Evolutionary conservation across 2,797 vertebrate species (phyloP).

Genomic region (Phoeniculus purpureus): DNA sequence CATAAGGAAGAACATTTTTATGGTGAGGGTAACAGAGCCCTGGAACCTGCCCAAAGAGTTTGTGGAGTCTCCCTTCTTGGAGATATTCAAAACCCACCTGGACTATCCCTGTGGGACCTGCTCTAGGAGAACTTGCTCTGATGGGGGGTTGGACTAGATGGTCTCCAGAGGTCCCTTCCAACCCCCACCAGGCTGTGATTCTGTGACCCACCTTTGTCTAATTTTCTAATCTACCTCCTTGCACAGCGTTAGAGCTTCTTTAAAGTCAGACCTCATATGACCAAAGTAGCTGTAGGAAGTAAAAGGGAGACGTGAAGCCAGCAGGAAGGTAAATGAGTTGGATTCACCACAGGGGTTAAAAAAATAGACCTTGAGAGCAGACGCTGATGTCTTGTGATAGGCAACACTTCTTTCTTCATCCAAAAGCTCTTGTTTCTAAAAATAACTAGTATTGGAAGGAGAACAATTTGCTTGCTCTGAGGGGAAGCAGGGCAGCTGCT

Average conservation of each 20-base stretch:
- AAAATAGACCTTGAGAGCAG: neutral
- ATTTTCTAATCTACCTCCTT: neutral
- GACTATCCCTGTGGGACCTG: too few relatives aligned
- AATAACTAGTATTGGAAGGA: constrained; percentile 42
- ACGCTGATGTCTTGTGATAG: neutral
- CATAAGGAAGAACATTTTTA: too few relatives aligned
- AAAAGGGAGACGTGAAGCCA: neutral
- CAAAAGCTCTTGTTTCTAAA: constrained; percentile 39
- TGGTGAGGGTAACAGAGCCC: too few relatives aligned
- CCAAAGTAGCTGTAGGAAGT: neutral
- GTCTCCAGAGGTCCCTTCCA: too few relatives aligned
- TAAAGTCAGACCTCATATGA: neutral
- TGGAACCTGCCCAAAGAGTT: too few relatives aligned
- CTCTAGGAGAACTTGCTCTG: too few relatives aligned
- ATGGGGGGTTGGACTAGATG: too few relatives aligned
- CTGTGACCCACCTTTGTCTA: neutral
- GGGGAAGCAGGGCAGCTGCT: constrained; percentile 59
- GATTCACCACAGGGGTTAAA: neutral
- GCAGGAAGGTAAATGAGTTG: neutral
- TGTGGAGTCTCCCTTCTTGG: too few relatives aligned
- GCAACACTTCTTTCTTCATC: neutral
- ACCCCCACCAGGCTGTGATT: too few relatives aligned
- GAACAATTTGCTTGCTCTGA: constrained; percentile 51
- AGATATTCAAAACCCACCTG: too few relatives aligned
- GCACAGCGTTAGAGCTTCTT: neutral